Percentiles rank a stretch among this genome's conserved stretches.
phyloP scores from a whole-genome alignment of 2,113 vertebrate species.

The Actinemys pallida region DNA sequence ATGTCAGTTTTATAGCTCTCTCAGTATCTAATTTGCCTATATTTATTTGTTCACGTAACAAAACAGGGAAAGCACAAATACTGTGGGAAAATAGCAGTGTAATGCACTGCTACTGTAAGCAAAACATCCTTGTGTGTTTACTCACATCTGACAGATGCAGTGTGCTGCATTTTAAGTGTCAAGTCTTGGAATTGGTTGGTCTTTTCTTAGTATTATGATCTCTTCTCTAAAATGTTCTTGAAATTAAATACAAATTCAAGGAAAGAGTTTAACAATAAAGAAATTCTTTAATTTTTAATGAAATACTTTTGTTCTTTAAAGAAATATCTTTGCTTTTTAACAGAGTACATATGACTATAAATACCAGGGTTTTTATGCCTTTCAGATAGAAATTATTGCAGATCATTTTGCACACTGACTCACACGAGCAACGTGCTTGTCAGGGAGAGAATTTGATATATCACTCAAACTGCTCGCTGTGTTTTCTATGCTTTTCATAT shows the following conservation, averaged over 20 bases:
- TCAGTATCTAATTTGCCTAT: accelerated
- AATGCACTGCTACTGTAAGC: background rate
- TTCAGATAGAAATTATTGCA: constrained; percentile 51
- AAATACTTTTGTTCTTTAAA: constrained; percentile 58
- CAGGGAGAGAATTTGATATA: constrained; percentile 64
- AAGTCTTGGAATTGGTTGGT: constrained; percentile 22
- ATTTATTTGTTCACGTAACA: background rate
- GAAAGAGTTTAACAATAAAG: constrained; percentile 35
- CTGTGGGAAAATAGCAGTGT: background rate
- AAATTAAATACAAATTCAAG: constrained; percentile 35
- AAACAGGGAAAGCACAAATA: background rate
- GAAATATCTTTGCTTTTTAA: constrained; percentile 57
- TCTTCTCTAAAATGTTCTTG: constrained; percentile 40
- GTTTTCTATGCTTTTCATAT: constrained; percentile 74
- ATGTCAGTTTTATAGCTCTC: background rate
- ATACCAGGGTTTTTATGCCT: constrained; percentile 39
- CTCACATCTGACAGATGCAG: background rate
- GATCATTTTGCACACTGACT: constrained; percentile 14
- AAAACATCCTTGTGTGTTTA: background rate
- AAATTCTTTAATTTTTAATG: constrained; percentile 54
- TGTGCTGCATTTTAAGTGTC: background rate
- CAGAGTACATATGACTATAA: constrained; percentile 42
- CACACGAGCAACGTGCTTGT: constrained; percentile 63
- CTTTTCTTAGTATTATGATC: constrained; percentile 21
- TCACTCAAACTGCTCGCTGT: constrained; percentile 63